Evolutionary conservation across 2,113 vertebrate genomes (phyloP), one percentile per base, ranked within the genome.

Genomic region (Myodes glareolus): DNA sequence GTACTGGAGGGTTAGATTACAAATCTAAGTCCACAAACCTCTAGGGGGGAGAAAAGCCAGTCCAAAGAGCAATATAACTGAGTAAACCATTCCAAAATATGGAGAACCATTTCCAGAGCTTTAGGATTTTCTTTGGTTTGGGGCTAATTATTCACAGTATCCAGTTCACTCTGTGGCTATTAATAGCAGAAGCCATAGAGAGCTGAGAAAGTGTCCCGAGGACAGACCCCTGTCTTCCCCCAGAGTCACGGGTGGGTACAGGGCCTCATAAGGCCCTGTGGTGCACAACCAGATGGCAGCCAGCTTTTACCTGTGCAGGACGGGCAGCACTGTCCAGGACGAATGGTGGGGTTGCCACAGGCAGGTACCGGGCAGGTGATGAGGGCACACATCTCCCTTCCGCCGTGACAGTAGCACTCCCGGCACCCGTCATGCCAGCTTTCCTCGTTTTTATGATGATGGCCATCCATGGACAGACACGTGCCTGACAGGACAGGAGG

Each of bases 341-440:
- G 99, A 92, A 99, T 99, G 97, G 99, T 99, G 78, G 99, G 99
- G 94, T 98, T 99, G 92, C 98, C 98, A 90, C 99, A 99, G 61
- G 98, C 98, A 31, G 99, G 99, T 78, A 99, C 99, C 0, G 99
- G 99, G 96, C 99, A 99, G 94, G 99, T 99, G 98, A 99, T 99
- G 87, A 99, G 97, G 77, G 99, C 99, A 92, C 99, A 99, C 99
- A 99, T 99, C 94, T 99, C 99, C 88, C 99, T 98, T n/a, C 99
- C 99, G 0, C 97, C 98, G 93, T 99, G 99, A 82, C 99, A 99
- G 98, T 99, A 99, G 95, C 99, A 99, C 7, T 99, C 99, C 50
- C 99, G 98, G 98, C 99, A 99, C 85, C 99, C 99, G 5, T 99
- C 99, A 0, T 99, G 99, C 99, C 99, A 99, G 95, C 98, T 99